Evolutionary conservation across 2,113 vertebrate genomes (phyloP).

Genomic region (Gadus chalcogrammus): DNA sequence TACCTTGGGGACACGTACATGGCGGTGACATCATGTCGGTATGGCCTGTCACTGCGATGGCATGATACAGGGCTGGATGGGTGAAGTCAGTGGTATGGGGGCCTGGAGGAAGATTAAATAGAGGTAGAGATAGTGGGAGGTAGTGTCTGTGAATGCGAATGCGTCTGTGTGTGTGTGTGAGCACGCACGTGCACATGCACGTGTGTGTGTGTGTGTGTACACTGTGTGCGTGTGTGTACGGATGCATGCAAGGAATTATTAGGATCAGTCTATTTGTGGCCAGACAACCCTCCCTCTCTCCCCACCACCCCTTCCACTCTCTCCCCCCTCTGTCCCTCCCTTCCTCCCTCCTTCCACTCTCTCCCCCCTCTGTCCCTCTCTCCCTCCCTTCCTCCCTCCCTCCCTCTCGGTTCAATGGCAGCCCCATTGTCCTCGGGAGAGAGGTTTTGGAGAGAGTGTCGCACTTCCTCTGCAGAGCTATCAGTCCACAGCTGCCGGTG

Average conservation of each 20-base stretch:
- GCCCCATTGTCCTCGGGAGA: conserved; percentile 63
- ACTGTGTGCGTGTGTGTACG: conserved; percentile 14
- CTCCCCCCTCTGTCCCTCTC: conserved; percentile 24
- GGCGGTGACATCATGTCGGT: no score
- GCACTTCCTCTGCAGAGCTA: conserved; percentile 77
- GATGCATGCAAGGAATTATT: conserved; percentile 32
- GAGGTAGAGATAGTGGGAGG: no score
- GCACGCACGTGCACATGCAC: no score
- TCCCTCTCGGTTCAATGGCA: conserved; percentile 46
- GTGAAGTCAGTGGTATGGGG: no score
- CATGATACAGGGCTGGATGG: no score
- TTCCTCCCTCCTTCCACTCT: conserved; percentile 3
- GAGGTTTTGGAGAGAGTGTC: conserved; percentile 65
- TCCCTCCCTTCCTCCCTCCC: neutral
- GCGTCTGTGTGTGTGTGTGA: no score
- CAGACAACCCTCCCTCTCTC: conserved; percentile 22
- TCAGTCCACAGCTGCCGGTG: conserved; percentile 70
- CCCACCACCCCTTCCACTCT: conserved; percentile 1
- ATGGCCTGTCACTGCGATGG: no score
- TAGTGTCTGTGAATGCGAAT: no score
- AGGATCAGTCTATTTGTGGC: conserved; percentile 47
- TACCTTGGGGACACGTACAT: no score
- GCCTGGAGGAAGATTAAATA: no score
- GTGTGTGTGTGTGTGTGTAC: conserved; percentile 13
- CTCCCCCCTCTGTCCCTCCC: neutral